phyloP scores from a whole-genome alignment of 2,113 vertebrate species.

The Rhagologus leucostigma region DNA sequence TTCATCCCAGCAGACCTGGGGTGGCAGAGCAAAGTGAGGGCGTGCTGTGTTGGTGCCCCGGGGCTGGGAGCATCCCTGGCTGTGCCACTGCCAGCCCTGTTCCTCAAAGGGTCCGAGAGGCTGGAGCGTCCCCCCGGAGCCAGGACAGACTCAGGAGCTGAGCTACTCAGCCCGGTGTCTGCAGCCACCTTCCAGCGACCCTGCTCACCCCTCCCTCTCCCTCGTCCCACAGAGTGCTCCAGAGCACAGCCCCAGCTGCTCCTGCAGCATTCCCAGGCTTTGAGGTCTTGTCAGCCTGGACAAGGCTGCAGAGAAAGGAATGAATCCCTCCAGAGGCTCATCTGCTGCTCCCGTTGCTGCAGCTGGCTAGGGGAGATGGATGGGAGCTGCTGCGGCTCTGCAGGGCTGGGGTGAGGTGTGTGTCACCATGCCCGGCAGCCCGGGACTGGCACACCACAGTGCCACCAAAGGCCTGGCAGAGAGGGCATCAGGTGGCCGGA shows the following conservation, averaged over 20 bases:
- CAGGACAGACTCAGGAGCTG: neutral
- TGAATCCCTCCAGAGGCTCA: neutral
- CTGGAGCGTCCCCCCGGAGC: neutral
- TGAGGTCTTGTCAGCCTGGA: neutral
- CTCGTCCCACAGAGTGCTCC: accelerated
- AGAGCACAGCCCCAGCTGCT: neutral
- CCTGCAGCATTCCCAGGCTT: neutral
- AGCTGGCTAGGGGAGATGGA: neutral
- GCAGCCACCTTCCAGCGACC: neutral
- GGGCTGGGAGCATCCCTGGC: neutral
- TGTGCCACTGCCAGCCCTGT: neutral
- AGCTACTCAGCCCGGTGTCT: neutral
- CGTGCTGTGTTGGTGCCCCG: neutral
- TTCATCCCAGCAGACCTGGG: neutral
- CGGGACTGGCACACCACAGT: accelerated
- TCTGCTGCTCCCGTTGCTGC: neutral
- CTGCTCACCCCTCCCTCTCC: neutral
- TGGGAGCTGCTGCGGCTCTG: neutral
- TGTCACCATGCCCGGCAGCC: neutral
- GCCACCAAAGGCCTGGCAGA: neutral
- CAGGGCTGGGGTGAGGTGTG: too few species aligned
- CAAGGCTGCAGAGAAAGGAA: neutral
- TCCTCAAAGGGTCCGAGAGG: too few species aligned
- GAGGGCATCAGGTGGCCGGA: neutral
- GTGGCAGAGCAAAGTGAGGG: neutral